Evolutionary conservation across 2,888 invertebrate species (phyloP), one percentile per base, ranked within the genome.

Genomic region (Mellilla xanthometata): DNA sequence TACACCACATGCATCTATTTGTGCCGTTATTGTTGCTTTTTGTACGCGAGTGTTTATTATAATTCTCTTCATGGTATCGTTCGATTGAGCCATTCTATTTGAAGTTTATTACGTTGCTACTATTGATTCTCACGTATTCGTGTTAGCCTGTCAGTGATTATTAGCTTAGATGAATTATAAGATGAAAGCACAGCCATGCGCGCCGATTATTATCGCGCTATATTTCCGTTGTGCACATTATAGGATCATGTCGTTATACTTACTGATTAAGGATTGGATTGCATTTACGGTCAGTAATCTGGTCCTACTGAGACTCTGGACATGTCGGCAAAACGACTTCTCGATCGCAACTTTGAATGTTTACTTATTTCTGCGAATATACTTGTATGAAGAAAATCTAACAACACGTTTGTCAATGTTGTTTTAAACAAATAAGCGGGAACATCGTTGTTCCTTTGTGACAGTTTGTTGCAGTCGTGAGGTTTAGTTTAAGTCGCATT

Each of bases 11-110:
- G 63, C 67, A 65, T 68, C 55, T 60, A 65, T 67, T 68, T 72
- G 65, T 76, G 62, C 76, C 76, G 77, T 76, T 78, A 79, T 71
- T 76, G 72, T 73, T 63, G 43, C 47, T 60, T 69, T 74, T 70
- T 72, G 70, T 62, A 54, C 57, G 47, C 54, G 41, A 43, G 48
- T 55, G 62, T 66, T 68, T 67, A 68, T 72, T 67, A 66, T 54
- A 52, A 65, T 60, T 57, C 61, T 52, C 48, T 61, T 69, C 57
- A 57, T 61, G 52, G 58, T 62, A 56, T 52, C 50, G 35, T 43
- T 59, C 48, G 54, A 62, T 60, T 54, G 47, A 65, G 49, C 56
- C 58, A 53, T 60, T 59, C 57, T 57, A 49, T 63, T 63, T 58
- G 54, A 44, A 50, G 39, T 44, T 58, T 54, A 56, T 61, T 59